Conservation (phyloP, 2,888 invertebrate genomes). For the Sisyra nigra region DNA sequence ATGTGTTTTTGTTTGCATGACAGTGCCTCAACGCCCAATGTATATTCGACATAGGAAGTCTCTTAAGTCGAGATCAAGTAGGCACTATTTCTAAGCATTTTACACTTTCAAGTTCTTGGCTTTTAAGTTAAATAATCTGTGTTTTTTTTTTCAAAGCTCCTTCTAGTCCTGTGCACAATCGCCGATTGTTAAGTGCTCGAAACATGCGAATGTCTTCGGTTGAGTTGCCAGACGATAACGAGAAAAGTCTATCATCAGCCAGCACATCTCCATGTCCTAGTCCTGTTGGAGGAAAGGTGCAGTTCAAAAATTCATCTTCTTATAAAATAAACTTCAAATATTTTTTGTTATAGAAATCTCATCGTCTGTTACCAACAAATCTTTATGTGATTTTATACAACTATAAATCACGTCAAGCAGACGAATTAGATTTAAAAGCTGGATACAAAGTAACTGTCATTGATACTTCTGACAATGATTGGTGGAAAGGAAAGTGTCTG, state of each 20-base stretch:
- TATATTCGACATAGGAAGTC: conserved; percentile 20
- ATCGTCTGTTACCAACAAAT: conserved; percentile 74
- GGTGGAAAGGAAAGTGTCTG: conserved; percentile 94
- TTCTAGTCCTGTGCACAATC: conserved; percentile 81
- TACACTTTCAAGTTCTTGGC: background rate
- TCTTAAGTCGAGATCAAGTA: conserved; percentile 27
- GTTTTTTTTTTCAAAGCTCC: conserved; percentile 44
- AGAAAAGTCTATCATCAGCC: conserved; percentile 79
- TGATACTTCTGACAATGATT: conserved; percentile 87
- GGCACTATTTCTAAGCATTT: conserved; percentile 11
- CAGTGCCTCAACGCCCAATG: conserved; percentile 21
- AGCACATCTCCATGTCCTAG: conserved; percentile 90
- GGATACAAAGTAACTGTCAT: conserved; percentile 85
- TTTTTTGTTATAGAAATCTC: conserved; percentile 48
- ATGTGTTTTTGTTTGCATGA: conserved; percentile 13
- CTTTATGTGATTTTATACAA: conserved; percentile 90
- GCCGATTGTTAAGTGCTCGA: conserved; percentile 61
- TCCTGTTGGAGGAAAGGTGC: conserved; percentile 36
- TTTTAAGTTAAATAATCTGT: background rate
- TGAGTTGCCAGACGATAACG: conserved; percentile 81
- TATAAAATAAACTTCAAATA: background rate
- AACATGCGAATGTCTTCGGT: conserved; percentile 86
- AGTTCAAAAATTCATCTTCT: background rate
- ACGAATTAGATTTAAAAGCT: conserved; percentile 86
- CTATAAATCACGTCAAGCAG: conserved; percentile 85